These are phyloP conservation scores for Tenodera sinensis DNA, from an alignment of 2,888 invertebrate genomes.

Conservation along the genomic window DNA sequence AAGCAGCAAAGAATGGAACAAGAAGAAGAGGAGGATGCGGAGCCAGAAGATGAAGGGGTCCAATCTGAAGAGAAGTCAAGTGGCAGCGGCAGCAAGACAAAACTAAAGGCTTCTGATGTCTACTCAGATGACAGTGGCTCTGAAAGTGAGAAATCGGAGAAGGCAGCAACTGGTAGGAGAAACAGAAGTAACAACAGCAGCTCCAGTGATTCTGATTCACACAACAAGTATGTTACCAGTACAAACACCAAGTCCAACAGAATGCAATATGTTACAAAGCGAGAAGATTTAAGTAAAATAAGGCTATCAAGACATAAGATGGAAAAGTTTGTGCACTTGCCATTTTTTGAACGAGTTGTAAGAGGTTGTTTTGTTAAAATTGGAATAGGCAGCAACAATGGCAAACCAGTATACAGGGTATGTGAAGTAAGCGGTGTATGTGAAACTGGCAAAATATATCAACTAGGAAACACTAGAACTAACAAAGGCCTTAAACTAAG, in stretches of 20 bases:
- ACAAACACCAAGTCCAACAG: conserved; percentile 45
- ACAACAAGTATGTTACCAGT: conserved; percentile 49
- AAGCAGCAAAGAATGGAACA: conserved; percentile 47
- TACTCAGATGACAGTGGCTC: conserved; percentile 85
- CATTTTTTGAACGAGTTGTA: conserved; percentile 89
- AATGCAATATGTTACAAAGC: conserved; percentile 61
- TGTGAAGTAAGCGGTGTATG: conserved; percentile 66
- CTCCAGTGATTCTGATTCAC: conserved; percentile 37
- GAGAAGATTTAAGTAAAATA: conserved; percentile 82
- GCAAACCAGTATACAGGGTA: conserved; percentile 79
- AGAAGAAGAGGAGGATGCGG: conserved; percentile 41
- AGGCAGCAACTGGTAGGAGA: conserved; percentile 41
- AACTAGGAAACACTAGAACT: conserved; percentile 86
- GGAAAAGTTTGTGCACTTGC: conserved; percentile 92
- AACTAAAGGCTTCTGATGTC: conserved; percentile 90
- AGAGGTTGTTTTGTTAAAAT: conserved; percentile 93
- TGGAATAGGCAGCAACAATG: conserved; percentile 88
- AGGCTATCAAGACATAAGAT: conserved; percentile 84
- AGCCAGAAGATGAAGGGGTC: conserved; percentile 30
- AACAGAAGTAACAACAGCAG: conserved; percentile 44
- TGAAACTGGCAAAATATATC: conserved; percentile 69
- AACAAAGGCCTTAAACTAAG: conserved; percentile 72
- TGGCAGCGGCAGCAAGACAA: conserved; percentile 58
- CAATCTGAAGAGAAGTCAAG: conserved; percentile 48
- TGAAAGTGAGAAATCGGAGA: conserved; percentile 60